Percentiles rank a stretch among this genome's conserved stretches.
phyloP scores from a whole-genome alignment of 2,797 vertebrate species.

The Lithobates pipiens region DNA sequence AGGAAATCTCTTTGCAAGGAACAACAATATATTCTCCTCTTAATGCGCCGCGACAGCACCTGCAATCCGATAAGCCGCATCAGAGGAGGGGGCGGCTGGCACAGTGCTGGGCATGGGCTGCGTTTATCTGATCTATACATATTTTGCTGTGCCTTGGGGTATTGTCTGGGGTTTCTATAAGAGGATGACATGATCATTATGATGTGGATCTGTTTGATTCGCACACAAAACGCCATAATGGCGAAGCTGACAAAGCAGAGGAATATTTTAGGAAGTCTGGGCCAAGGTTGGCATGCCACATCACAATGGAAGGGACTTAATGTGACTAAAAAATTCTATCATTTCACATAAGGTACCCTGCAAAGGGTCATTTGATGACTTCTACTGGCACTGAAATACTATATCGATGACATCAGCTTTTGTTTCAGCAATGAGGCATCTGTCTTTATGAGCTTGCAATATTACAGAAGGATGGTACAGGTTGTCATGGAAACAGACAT shows the following conservation, averaged over 20 bases:
- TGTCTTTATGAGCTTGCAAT: no score
- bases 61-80: conserved; percentile 20
- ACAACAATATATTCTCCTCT: conserved; percentile 29
- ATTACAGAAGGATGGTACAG: no score
- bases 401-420: no score
- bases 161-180: conserved; percentile 33
- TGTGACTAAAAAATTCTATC: conserved; percentile 2
- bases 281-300: neutral
- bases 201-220: conserved; percentile 27
- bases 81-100: neutral
- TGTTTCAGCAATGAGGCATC: no score
- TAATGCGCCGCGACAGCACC: conserved; percentile 5
- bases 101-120: conserved; percentile 4
- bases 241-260: conserved; percentile 1
- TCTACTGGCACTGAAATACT: neutral
- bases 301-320: neutral
- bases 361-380: neutral
- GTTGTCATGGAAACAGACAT: no score
- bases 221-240: conserved; percentile 2
- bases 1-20: conserved; percentile 19
- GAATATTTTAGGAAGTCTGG: neutral
- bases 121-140: conserved; percentile 43
- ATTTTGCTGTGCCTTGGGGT: conserved; percentile 8
- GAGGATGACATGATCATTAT: conserved; percentile 8
- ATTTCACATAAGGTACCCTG: neutral